phyloP scores from a whole-genome alignment of 2,113 vertebrate species.

The Peromyscus californicus region DNA sequence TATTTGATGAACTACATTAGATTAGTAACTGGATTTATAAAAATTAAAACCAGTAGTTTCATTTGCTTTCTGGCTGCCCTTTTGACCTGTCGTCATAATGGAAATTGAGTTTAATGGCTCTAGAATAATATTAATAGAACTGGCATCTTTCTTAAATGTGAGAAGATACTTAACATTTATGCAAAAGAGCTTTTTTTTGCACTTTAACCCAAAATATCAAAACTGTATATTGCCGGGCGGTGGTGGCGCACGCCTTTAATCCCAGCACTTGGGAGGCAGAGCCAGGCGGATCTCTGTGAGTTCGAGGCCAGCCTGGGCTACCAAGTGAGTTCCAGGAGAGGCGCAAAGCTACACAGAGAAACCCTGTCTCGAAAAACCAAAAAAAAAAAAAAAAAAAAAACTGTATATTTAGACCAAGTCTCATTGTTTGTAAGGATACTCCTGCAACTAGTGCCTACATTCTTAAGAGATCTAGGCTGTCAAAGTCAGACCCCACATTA shows the following conservation, averaged over 20 bases:
- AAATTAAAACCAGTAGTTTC: neutral
- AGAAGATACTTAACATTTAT: constrained; percentile 7
- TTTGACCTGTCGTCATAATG: neutral
- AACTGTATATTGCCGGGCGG: neutral
- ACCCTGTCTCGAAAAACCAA: too few species aligned
- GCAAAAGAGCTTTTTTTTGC: neutral
- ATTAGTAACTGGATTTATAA: neutral
- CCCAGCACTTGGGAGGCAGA: too few species aligned
- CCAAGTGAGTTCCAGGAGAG: too few species aligned
- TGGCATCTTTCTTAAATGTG: constrained; percentile 25
- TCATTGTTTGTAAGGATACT: neutral
- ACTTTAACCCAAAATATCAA: neutral
- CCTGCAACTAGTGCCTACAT: rapidly evolving
- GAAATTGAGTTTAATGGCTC: neutral
- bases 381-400: too few species aligned
- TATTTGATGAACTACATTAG: constrained; percentile 2
- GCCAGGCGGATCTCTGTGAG: too few species aligned
- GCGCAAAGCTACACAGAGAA: too few species aligned
- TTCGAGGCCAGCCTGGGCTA: too few species aligned
- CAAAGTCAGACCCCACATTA: neutral
- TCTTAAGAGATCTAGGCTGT: neutral
- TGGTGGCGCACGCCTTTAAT: too few species aligned
- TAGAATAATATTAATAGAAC: constrained; percentile 40
- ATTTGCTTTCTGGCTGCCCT: constrained; percentile 17
- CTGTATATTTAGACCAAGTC: neutral